These are phyloP conservation scores for Trichopria drosophilae DNA, from an alignment of 2,888 invertebrate species.

Conservation along the genomic window DNA sequence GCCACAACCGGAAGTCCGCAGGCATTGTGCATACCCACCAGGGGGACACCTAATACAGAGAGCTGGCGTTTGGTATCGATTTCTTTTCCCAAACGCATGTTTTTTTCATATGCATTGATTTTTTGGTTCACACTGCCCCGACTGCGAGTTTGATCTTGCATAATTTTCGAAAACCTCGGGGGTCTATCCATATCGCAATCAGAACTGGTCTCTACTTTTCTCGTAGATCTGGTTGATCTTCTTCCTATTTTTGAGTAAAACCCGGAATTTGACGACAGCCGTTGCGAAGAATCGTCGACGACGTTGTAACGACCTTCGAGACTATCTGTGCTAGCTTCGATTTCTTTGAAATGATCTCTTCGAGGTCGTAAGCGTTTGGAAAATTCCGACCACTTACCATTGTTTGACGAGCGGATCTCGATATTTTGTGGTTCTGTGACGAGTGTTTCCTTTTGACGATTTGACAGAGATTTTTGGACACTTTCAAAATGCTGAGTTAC, in stretches of 20 bases:
- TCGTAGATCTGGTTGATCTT: too few relatives aligned
- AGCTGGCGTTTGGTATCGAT: conserved; percentile 5
- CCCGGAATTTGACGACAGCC: too few relatives aligned
- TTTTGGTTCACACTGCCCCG: conserved; percentile 48
- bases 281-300: too few relatives aligned
- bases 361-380: too few relatives aligned
- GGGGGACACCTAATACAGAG: conserved; percentile 48
- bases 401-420: conserved; percentile 4
- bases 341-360: too few relatives aligned
- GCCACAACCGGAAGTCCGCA: conserved; percentile 49
- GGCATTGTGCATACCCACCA: conserved; percentile 54
- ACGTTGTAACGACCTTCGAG: conserved; percentile 3
- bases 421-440: background rate
- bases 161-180: too few relatives aligned
- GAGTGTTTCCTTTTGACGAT: background rate
- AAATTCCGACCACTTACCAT: conserved; percentile 7
- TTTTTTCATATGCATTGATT: conserved; percentile 51
- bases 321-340: conserved; percentile 13
- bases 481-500: too few relatives aligned
- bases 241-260: too few relatives aligned
- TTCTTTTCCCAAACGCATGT: conserved; percentile 32
- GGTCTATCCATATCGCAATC: too few relatives aligned
- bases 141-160: too few relatives aligned
- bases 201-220: too few relatives aligned
- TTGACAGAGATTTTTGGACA: too few relatives aligned